Evolutionary conservation across 2,888 invertebrate genomes (phyloP).

Genomic region (Drosophila anomalata): DNA sequence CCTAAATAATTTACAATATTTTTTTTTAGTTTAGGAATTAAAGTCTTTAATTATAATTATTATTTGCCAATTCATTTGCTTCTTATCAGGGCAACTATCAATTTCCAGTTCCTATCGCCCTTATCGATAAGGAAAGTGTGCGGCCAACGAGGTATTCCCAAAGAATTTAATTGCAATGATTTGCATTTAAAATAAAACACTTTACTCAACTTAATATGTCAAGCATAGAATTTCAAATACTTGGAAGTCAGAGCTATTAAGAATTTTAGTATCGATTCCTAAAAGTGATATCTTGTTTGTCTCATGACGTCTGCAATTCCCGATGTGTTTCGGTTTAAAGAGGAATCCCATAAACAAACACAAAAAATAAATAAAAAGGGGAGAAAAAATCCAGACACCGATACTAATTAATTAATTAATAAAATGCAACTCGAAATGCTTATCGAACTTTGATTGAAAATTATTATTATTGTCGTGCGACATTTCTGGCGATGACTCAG

Average conservation of each 20-base stretch:
- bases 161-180: conserved; percentile 15
- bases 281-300: conserved; percentile 23
- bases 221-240: conserved; percentile 8
- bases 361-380: neutral
- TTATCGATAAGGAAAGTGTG: conserved; percentile 1
- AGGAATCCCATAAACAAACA: neutral
- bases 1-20: no score
- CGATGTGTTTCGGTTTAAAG: neutral
- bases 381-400: neutral
- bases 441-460: conserved; percentile 46
- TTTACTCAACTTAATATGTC: neutral
- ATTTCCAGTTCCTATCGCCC: conserved; percentile 13
- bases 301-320: conserved; percentile 54
- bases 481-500: conserved; percentile 35
- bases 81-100: conserved; percentile 8
- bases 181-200: no score
- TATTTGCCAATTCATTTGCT: neutral
- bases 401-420: conserved; percentile 33
- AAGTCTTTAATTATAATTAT: neutral
- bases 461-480: conserved; percentile 35
- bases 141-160: conserved; percentile 15
- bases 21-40: neutral
- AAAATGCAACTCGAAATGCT: conserved; percentile 43
- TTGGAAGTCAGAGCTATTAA: neutral
- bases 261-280: neutral